Percentiles rank a stretch among this genome's conserved stretches.
These are phyloP conservation scores for Cavia porcellus DNA, from an alignment of 2,113 vertebrate species.

Conservation along the genomic window DNA sequence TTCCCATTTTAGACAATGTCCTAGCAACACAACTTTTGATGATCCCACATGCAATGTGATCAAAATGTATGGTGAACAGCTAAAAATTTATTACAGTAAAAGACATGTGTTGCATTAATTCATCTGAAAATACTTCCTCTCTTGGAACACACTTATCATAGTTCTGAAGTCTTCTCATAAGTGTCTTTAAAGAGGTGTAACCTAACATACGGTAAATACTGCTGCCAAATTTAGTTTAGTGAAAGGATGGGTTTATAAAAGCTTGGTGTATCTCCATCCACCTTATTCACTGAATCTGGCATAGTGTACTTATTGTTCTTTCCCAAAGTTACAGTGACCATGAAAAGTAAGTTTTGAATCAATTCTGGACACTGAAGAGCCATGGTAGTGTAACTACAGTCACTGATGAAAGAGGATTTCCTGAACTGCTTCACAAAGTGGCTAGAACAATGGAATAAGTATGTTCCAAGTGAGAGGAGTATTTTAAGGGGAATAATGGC, in stretches of 20 bases:
- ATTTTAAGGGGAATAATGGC: neutral
- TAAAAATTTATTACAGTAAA: slow-evolving; percentile 54
- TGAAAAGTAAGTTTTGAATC: neutral
- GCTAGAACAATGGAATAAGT: neutral
- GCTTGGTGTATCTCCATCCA: neutral
- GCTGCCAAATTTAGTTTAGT: neutral
- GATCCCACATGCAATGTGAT: neutral
- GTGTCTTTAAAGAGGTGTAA: neutral
- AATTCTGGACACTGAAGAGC: neutral
- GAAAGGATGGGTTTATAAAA: neutral
- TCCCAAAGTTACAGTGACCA: neutral
- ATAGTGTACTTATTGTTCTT: neutral
- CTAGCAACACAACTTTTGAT: slow-evolving; percentile 57
- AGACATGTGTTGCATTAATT: neutral
- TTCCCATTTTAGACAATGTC: slow-evolving; percentile 57
- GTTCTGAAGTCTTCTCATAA: neutral
- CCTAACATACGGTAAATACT: neutral
- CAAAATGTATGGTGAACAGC: neutral
- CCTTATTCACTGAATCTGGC: neutral
- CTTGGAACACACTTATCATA: neutral
- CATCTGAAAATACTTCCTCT: neutral
- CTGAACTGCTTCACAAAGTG: neutral
- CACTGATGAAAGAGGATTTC: neutral
- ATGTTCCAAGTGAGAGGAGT: neutral
- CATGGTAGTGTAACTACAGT: neutral